phyloP scores from a whole-genome alignment of 2,888 invertebrate genomes.

The Dryococelus australis region DNA sequence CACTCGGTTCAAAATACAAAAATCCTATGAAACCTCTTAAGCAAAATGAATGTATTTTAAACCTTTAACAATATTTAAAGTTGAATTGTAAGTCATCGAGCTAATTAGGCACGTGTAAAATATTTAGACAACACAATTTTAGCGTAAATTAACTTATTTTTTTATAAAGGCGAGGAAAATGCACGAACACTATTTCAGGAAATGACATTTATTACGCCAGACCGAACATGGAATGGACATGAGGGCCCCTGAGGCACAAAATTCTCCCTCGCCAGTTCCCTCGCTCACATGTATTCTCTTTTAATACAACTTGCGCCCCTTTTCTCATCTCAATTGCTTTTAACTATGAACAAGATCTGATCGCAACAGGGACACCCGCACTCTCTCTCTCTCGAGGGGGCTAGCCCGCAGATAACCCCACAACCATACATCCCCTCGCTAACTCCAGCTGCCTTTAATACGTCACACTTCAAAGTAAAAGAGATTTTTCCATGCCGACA shows the following conservation, averaged over 20 bases:
- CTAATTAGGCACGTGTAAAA: too few relatives aligned
- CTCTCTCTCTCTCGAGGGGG: slow-evolving; percentile 24
- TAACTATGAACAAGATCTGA: slow-evolving; percentile 41
- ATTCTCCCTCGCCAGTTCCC: slow-evolving; percentile 18
- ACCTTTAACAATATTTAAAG: too few relatives aligned
- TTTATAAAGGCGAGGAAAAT: background rate
- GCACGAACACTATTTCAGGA: slow-evolving; percentile 11
- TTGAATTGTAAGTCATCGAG: too few relatives aligned
- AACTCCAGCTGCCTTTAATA: background rate
- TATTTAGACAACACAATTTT: too few relatives aligned
- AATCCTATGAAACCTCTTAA: too few relatives aligned
- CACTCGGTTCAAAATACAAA: too few relatives aligned
- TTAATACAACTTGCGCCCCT: slow-evolving; percentile 32
- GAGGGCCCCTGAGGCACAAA: slow-evolving; percentile 32
- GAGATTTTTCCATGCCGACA: slow-evolving; percentile 42
- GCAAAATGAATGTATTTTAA: too few relatives aligned
- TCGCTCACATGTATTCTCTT: slow-evolving; percentile 33
- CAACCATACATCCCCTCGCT: slow-evolving; percentile 12
- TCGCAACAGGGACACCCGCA: slow-evolving; percentile 32
- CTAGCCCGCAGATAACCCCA: slow-evolving; percentile 17
- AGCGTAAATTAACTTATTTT: background rate
- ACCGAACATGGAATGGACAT: slow-evolving; percentile 40
- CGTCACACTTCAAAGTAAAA: slow-evolving; percentile 38
- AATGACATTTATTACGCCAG: slow-evolving; percentile 40
- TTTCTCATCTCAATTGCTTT: slow-evolving; percentile 33